These are phyloP conservation scores for Sitta carolinensis DNA, from an alignment of 2,797 vertebrate genomes.

Conservation along the genomic window DNA sequence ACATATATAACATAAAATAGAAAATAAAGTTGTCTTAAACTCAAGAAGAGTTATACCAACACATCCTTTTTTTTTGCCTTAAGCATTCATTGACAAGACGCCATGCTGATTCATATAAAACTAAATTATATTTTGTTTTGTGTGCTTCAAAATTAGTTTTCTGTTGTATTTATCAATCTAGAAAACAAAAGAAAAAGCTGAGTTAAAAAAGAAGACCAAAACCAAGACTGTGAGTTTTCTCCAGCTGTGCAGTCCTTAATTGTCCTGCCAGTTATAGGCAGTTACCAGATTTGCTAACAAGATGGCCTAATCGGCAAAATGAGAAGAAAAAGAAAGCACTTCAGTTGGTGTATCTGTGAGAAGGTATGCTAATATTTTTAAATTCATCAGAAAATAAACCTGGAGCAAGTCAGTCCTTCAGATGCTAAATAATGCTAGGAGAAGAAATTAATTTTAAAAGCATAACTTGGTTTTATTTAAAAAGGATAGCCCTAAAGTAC, in stretches of 20 bases:
- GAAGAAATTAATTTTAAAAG: not conserved
- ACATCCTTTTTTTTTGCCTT: not conserved
- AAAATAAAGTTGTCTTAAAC: not conserved
- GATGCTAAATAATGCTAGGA: not conserved
- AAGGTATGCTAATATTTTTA: not conserved
- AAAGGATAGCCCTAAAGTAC: not conserved
- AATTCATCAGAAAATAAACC: not conserved
- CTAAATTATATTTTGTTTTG: not conserved
- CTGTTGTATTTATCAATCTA: not conserved
- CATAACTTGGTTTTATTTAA: not conserved
- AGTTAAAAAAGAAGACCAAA: not conserved
- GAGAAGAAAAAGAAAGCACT: not conserved
- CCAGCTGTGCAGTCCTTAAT: not conserved
- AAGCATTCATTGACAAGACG: not conserved
- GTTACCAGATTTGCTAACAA: not conserved
- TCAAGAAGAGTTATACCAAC: not conserved
- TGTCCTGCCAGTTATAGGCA: not conserved
- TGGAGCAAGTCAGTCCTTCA: not conserved
- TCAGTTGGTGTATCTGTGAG: not conserved
- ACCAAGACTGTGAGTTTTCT: not conserved
- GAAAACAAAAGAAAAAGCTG: not conserved
- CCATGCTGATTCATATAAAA: not conserved
- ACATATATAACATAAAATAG: not conserved
- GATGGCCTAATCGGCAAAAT: fast-evolving
- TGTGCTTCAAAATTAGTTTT: not conserved